Conservation (phyloP, 2,888 invertebrate species). For the Ophion ellenae region DNA sequence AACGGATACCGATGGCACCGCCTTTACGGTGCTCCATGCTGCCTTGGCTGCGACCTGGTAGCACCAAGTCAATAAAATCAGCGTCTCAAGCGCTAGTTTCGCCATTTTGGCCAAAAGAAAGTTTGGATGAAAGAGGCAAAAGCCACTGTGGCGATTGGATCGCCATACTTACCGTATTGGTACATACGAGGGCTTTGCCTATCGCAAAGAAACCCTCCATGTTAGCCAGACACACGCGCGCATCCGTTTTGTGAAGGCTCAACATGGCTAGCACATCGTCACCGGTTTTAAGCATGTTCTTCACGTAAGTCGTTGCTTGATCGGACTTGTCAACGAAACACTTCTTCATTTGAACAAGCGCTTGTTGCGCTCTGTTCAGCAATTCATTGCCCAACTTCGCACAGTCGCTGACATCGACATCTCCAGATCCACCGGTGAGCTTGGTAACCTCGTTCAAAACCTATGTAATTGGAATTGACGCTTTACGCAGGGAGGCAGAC, state of each 20-base stretch:
- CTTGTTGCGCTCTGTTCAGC: neutral
- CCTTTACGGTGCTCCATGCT: constrained; percentile 47
- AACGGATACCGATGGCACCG: constrained; percentile 38
- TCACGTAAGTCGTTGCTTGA: constrained; percentile 60
- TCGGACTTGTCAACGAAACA: constrained; percentile 69
- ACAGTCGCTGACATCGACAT: constrained; percentile 46
- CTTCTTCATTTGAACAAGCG: constrained; percentile 46
- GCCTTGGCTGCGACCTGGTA: constrained; percentile 63
- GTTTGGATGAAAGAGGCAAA: neutral
- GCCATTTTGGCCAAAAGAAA: neutral
- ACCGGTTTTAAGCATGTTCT: constrained; percentile 61
- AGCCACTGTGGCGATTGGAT: neutral
- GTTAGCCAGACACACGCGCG: constrained; percentile 56
- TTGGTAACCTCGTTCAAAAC: constrained; percentile 1
- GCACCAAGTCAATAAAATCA: neutral
- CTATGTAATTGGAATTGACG: neutral
- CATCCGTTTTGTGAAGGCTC: constrained; percentile 49
- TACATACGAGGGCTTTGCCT: constrained; percentile 65
- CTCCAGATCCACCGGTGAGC: neutral
- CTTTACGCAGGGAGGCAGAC: neutral
- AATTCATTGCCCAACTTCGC: constrained; percentile 26
- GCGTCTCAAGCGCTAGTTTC: neutral
- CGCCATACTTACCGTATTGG: constrained; percentile 66
- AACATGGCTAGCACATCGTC: constrained; percentile 50
- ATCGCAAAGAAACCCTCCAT: constrained; percentile 50